phyloP scores from a whole-genome alignment of 2,797 vertebrate genomes.

The Pseudochirops cupreus region DNA sequence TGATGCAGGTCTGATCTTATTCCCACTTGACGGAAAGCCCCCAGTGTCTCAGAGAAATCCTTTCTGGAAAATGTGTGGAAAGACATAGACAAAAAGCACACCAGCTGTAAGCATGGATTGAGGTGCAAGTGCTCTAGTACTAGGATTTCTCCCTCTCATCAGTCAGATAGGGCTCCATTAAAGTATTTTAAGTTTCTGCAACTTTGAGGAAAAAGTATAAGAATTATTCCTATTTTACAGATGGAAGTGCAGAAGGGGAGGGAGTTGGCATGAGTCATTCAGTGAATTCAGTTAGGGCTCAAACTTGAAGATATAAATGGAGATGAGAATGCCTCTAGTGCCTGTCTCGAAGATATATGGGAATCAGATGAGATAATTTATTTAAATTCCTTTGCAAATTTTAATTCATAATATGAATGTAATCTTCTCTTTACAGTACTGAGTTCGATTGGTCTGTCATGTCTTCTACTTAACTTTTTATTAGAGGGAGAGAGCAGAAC shows the following conservation, averaged over 20 bases:
- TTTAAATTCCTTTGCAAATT: background rate
- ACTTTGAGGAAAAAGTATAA: background rate
- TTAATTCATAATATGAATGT: background rate
- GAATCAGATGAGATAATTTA: background rate
- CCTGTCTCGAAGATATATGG: background rate
- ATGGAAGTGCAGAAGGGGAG: background rate
- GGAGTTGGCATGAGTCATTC: background rate
- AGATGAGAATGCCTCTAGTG: background rate
- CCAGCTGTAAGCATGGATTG: background rate
- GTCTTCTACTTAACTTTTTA: background rate
- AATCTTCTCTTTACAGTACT: background rate
- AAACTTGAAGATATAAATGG: background rate
- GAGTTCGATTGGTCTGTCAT: background rate
- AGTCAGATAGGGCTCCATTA: background rate
- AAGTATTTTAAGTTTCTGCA: background rate
- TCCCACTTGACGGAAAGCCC: background rate
- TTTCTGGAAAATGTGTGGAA: background rate
- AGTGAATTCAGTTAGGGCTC: background rate
- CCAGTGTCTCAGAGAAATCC: background rate
- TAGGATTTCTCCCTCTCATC: background rate
- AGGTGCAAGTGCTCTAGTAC: background rate
- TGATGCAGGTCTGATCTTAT: background rate
- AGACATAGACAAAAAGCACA: background rate
- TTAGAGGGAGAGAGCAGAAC: background rate
- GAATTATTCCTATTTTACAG: background rate